Conservation (phyloP, 2,113 vertebrate genomes). For the Echinops telfairi region DNA sequence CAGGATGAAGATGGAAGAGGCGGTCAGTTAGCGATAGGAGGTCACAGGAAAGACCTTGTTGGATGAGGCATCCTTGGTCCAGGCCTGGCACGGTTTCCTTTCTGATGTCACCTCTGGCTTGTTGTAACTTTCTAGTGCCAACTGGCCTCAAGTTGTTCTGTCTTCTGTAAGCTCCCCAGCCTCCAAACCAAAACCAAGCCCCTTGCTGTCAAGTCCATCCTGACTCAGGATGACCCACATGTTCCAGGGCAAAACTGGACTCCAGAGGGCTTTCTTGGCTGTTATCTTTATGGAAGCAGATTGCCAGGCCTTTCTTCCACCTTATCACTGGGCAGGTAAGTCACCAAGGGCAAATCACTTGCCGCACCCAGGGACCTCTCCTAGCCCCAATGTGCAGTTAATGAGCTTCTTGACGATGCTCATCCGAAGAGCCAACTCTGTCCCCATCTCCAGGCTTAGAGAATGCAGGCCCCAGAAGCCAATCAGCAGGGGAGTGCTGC, state of each 20-base stretch:
- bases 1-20: not conserved
- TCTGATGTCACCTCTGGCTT: not conserved
- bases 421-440: not conserved
- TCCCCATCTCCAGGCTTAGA: not conserved
- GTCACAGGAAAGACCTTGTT: not conserved
- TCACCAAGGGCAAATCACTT: not conserved
- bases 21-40: fast-evolving
- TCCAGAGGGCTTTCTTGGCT: not conserved
- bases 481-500: fast-evolving
- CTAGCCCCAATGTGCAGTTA: not conserved
- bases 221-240: not conserved
- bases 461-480: not conserved
- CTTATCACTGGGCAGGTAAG: not conserved
- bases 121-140: not conserved
- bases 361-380: not conserved
- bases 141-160: not conserved
- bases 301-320: not conserved
- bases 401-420: not conserved
- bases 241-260: not conserved
- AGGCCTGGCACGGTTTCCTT: not conserved
- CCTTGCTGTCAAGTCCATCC: not conserved
- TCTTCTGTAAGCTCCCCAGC: not conserved
- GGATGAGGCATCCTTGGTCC: not conserved
- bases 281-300: not conserved
- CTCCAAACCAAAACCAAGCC: not conserved